Evolutionary conservation across 2,113 vertebrate genomes (phyloP), one percentile per base, ranked within the genome.

Genomic region (Callipepla californica): DNA sequence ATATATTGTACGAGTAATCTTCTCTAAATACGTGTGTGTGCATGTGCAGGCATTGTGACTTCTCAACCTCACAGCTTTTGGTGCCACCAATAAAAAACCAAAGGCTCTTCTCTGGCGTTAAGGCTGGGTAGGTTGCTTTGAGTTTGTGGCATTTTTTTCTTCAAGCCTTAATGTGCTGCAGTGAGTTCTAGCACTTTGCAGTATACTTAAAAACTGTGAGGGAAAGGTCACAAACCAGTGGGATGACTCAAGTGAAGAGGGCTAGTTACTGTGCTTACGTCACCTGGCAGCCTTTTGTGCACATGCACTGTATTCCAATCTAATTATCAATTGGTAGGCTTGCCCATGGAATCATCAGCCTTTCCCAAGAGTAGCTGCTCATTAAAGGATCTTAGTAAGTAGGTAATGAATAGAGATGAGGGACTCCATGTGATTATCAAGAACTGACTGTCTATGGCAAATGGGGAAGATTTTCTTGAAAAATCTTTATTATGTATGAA

Each of bases 371-470:
- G 77, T 87, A 88, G 28, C 30, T 95, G 75, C 72, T 85, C 73
- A 68, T 53, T 89, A 55, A 84, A 91, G 70, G 67, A 92, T 76
- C 72, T 89, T 91, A 94, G 87, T 91, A 90, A 70, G 51, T 69
- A 95, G 83, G 74, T 88, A 92, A 87, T 96, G 95, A 82, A 93
- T 89, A 93, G 87, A 90, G 85, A 75, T 61, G 72, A 83, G 72
- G 59, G 14, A 7, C 34, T 94, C 14, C 78, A 53, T 59, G 45
- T 81, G 80, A 86, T 74, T 76, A 85, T 67, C 55, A 78, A 66
- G 89, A 88, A 80, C 87, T 65, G 42, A 13, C 28, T 53, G 42
- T 75, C 81, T 95, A 61, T n/a, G 89, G 68, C 50, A 87, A 81
- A 62, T 50, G 73, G 75, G 47, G 77, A 48, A 40, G n/a, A 42